Base-by-base conservation (phyloP, 1,140 invertebrate species). In the Ylistrum balloti region DNA sequence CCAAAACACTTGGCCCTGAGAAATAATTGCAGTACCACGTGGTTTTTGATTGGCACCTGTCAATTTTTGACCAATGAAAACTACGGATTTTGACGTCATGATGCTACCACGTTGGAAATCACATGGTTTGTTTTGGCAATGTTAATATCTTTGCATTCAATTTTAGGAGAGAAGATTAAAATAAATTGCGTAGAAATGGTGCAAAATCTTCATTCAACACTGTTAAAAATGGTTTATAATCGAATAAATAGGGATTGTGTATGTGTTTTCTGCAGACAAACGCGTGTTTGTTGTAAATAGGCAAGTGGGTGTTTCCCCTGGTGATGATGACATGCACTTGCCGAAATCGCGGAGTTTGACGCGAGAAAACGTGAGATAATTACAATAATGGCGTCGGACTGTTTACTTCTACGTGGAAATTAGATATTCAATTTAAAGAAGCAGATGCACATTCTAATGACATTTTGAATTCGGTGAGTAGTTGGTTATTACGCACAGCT, bases 11-110 rank as follows among this genome's bases (percentile, higher is more conserved):
- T 87, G 89, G 90, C 89, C 92, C 90, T 86, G 85, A 91, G 93
- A 93, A 94, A 94, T 93, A 93, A 90, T 93, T 90, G 88, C 91
- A 89, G 90, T 89, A 95, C 92, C 95, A 96, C 95, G 95, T 96
- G 95, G 94, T 94, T 89, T 89, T 93, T 95, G 94, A 95, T 93
- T 94, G 94, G 92, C 95, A 94, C 87, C 88, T 93, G 90, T 91
- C 89, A 90, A 45, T 32, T 90, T 38, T 92, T 33, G 85, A 92
- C 94, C 94, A 95, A 95, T 95, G 91, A 92, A 33, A 88, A 33
- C 32, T 1, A 5, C 34, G 35, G 15, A 91, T 90, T 92, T 92
- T 93, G 91, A 93, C 93, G 93, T 93, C 93, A 93, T 91, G n/a
- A 28, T 22, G 74, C 45, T 86, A 38, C 93, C 91, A 92, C 91